A percentile compares a stretch with the other conserved stretches of the same genome.
These are phyloP conservation scores for Aphelinus certus DNA, from an alignment of 1,140 invertebrate genomes.

Conservation along the genomic window DNA sequence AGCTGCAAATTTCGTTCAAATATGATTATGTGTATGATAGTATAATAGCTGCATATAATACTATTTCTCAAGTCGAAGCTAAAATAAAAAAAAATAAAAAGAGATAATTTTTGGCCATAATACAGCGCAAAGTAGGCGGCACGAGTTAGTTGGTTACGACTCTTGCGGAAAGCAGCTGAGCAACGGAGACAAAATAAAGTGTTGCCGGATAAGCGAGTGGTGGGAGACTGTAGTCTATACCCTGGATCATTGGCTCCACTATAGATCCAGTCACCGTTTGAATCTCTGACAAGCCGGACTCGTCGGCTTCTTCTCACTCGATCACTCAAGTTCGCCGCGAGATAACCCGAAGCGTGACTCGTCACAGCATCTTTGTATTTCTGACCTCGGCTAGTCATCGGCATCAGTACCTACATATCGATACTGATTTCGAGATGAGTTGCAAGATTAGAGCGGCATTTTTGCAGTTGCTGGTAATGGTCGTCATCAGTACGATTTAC, in stretches of 20 bases:
- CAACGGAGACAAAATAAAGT: no score
- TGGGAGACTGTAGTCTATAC: slow-evolving; percentile 29
- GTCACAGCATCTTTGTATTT: no score
- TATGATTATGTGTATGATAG: no score
- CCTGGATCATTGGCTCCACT: slow-evolving; percentile 22
- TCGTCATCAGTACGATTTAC: not conserved
- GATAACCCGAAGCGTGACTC: not conserved
- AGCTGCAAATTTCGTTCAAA: no score
- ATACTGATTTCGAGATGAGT: not conserved
- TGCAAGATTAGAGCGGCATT: slow-evolving; percentile 11
- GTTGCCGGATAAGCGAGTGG: not conserved
- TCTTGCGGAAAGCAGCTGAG: not conserved
- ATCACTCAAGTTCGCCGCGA: not conserved
- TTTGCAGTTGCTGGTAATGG: not conserved
- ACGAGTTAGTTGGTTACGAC: no score
- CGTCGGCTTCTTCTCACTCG: not conserved
- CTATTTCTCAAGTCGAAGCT: no score
- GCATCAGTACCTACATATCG: no score
- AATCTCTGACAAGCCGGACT: slow-evolving; percentile 22
- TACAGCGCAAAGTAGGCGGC: no score
- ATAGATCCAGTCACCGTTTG: slow-evolving; percentile 15
- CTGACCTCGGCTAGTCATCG: no score
- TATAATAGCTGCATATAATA: no score
- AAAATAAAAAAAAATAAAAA: no score
- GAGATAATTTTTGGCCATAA: no score